Evolutionary conservation across 2,113 vertebrate genomes (phyloP).

Genomic region (Eidolon helvum): DNA sequence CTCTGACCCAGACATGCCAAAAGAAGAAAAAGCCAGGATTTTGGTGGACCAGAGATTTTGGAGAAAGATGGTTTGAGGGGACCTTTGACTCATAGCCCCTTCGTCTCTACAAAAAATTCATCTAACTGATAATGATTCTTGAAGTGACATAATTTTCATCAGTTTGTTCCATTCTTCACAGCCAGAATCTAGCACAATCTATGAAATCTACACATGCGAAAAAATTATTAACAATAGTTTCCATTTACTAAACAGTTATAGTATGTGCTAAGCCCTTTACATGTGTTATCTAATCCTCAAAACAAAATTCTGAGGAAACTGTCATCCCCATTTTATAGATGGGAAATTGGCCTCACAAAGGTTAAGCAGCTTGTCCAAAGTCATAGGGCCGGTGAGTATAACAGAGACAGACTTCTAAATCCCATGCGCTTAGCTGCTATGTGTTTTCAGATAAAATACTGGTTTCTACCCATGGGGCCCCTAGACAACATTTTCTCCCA

Average conservation of each 20-base stretch:
- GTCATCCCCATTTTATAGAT: neutral
- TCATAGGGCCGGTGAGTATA: neutral
- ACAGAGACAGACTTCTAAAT: constrained; percentile 12
- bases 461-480: neutral
- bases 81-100: neutral
- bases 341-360: neutral
- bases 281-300: neutral
- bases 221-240: neutral
- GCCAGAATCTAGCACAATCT: neutral
- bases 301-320: neutral
- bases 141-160: neutral
- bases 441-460: neutral
- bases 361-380: neutral
- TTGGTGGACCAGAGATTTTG: neutral
- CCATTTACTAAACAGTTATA: neutral
- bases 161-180: neutral
- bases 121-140: neutral
- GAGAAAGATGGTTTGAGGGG: neutral
- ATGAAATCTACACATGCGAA: neutral
- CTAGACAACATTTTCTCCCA: constrained; percentile 18
- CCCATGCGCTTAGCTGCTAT: neutral
- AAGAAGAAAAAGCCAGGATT: neutral
- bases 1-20: neutral
- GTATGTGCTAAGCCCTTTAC: neutral
- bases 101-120: neutral